Evolutionary conservation across 2,797 vertebrate species (phyloP).

Genomic region (Paedocypris micromegethes): DNA sequence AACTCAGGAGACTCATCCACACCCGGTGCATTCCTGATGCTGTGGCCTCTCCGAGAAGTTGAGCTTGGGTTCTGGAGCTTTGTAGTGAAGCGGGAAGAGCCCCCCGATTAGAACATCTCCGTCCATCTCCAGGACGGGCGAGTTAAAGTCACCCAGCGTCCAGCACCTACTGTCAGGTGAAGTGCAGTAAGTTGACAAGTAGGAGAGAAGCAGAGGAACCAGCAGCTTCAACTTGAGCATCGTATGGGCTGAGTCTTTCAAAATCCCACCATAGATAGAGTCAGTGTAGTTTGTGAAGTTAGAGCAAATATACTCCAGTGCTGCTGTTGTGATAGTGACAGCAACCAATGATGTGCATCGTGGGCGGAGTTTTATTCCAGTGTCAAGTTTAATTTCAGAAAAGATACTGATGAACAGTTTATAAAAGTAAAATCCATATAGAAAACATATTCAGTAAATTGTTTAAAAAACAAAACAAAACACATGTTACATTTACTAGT

Average conservation of each 20-base stretch:
- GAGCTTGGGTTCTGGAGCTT: conserved; percentile 45
- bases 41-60: conserved; percentile 55
- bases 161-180: conserved; percentile 45
- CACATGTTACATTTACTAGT: neutral
- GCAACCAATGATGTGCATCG: conserved; percentile 33
- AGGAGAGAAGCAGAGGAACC: conserved; percentile 10
- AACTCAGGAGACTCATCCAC: conserved; percentile 29
- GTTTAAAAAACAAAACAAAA: neutral
- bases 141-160: conserved; percentile 46
- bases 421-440: neutral
- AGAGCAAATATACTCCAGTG: conserved; percentile 19
- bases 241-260: conserved; percentile 22
- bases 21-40: conserved; percentile 59
- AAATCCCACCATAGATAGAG: conserved; percentile 17
- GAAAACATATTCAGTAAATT: neutral
- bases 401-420: neutral
- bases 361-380: conserved; percentile 3
- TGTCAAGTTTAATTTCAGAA: conserved; percentile 7
- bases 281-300: neutral
- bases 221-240: conserved; percentile 26
- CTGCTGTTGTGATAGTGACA: conserved; percentile 4
- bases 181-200: conserved; percentile 5
- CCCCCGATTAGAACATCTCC: conserved; percentile 68
- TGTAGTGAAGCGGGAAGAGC: conserved; percentile 67
- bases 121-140: conserved; percentile 48